A percentile compares a stretch with the other conserved stretches of the same genome.
phyloP scores from a whole-genome alignment of 2,113 vertebrate genomes.

The Piaya cayana region DNA sequence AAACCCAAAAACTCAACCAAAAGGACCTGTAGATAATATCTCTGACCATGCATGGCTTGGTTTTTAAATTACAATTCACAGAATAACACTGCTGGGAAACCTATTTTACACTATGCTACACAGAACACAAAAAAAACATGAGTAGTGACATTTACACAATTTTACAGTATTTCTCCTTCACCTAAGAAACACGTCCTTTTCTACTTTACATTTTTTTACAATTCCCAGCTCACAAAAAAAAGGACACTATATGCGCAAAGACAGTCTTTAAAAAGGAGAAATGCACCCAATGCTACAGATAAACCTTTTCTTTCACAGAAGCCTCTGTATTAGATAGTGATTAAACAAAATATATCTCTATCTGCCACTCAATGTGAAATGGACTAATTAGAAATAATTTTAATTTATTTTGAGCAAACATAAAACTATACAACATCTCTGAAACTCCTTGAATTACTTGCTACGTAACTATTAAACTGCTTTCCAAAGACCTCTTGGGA shows the following conservation, averaged over 20 bases:
- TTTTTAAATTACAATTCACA: conserved; percentile 88
- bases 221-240: conserved; percentile 73
- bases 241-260: conserved; percentile 46
- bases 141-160: conserved; percentile 83
- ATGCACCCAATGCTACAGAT: conserved; percentile 74
- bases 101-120: conserved; percentile 89
- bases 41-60: conserved; percentile 79
- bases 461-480: neutral
- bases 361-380: conserved; percentile 48
- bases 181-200: conserved; percentile 72
- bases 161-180: conserved; percentile 80
- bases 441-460: neutral
- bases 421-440: conserved; percentile 23
- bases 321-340: conserved; percentile 30
- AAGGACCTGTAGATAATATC: conserved; percentile 24
- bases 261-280: conserved; percentile 64
- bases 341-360: conserved; percentile 42
- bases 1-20: conserved; percentile 15
- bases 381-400: conserved; percentile 12
- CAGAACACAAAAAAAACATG: conserved; percentile 65
- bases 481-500: neutral
- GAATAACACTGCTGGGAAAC: conserved; percentile 85
- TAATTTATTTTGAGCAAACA: neutral
- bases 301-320: conserved; percentile 47
- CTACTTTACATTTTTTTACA: conserved; percentile 77